phyloP scores from a whole-genome alignment of 2,888 invertebrate genomes.

The Arge pagana region DNA sequence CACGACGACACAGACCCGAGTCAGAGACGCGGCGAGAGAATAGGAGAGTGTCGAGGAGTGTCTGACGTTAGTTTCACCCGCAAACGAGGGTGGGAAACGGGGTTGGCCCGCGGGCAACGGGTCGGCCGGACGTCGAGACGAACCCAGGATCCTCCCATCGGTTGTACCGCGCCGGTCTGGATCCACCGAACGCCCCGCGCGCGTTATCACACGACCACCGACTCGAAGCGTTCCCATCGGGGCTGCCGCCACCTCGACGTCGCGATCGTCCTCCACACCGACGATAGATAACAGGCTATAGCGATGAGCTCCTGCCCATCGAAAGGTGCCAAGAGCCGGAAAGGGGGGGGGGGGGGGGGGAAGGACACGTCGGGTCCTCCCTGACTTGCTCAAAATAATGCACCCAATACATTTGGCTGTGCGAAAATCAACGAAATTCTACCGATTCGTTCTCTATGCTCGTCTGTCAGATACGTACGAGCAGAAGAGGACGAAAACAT shows the following conservation, averaged over 20 bases:
- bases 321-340: conserved; percentile 7
- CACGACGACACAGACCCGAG: conserved; percentile 21
- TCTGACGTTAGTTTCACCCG: conserved; percentile 23
- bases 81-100: conserved; percentile 35
- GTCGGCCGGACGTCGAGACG: conserved; percentile 65
- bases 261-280: conserved; percentile 11
- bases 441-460: too few relatives aligned
- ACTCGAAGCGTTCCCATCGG: conserved; percentile 12
- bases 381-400: too few relatives aligned
- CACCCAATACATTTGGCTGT: too few relatives aligned
- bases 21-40: conserved; percentile 26
- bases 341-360: conserved; percentile 10
- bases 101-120: conserved; percentile 64
- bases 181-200: conserved; percentile 52
- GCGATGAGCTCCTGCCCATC: conserved; percentile 18
- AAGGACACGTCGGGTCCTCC: conserved; percentile 7
- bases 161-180: conserved; percentile 58
- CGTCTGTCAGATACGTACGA: too few relatives aligned
- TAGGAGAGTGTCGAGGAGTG: conserved; percentile 25
- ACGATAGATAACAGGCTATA: conserved; percentile 17
- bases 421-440: too few relatives aligned
- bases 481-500: too few relatives aligned
- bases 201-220: conserved; percentile 17
- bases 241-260: conserved; percentile 12
- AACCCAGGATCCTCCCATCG: conserved; percentile 59